Conservation (phyloP, 2,797 vertebrate species). For the Lepidocolaptes lacrymiger region DNA sequence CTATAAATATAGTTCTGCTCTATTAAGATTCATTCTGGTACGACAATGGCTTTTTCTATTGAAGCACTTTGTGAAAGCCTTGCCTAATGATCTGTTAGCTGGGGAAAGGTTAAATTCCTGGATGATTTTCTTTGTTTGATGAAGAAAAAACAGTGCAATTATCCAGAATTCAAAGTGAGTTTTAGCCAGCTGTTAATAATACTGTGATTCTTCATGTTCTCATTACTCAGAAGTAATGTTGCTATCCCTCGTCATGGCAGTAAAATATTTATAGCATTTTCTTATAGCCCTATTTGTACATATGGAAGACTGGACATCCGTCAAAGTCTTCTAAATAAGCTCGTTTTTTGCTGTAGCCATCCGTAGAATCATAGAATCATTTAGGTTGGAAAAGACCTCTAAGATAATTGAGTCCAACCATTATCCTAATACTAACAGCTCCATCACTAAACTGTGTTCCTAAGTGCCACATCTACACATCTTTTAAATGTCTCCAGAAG, state of each 20-base stretch:
- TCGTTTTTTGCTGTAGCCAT: background rate
- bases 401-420: background rate
- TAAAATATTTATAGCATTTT: slow-evolving; percentile 58
- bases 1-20: slow-evolving; percentile 57
- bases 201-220: background rate
- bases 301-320: background rate
- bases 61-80: slow-evolving; percentile 41
- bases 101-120: slow-evolving; percentile 59
- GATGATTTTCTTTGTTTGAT: slow-evolving; percentile 51
- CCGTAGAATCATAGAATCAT: background rate
- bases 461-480: background rate
- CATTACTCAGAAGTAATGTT: slow-evolving; percentile 45
- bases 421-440: background rate
- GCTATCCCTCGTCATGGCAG: slow-evolving; percentile 24
- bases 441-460: background rate
- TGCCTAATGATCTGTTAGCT: slow-evolving; percentile 65
- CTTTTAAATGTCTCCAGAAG: background rate
- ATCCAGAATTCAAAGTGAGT: slow-evolving; percentile 50
- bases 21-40: slow-evolving; percentile 55
- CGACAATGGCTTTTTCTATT: slow-evolving; percentile 38
- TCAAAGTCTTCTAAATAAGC: background rate
- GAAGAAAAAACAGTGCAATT: slow-evolving; percentile 63
- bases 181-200: slow-evolving; percentile 71
- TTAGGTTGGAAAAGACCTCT: background rate
- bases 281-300: slow-evolving; percentile 23